Evolutionary conservation across 2,888 invertebrate species (phyloP), one percentile per base, ranked within the genome.

Genomic region (Ormyrus labotus): DNA sequence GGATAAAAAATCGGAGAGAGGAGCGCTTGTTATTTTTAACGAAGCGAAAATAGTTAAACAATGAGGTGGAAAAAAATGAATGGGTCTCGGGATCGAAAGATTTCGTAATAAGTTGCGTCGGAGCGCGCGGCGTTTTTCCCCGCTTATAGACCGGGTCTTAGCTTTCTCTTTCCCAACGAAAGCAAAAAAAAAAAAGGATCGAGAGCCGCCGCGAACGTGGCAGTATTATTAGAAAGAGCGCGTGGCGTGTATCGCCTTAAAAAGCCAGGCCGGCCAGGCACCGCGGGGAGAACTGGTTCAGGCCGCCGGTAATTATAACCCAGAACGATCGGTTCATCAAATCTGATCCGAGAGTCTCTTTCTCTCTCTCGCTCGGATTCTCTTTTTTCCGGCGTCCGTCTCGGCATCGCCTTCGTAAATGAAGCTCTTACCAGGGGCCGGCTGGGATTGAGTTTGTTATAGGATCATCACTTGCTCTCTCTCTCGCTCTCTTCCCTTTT

Each of bases 291-390:
- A 76, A 86, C 86, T 86, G 87, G 86, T 86, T 87, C 83, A 83
- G 83, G 1, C 81, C 82, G 76, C 83, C 82, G 85, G 85, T 89
- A 90, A 90, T 90, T 90, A 90, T 88, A 88, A 88, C 85, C 87
- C 84, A 84, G 85, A 87, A 87, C 88, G 88, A 88, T 88, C 89
- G 85, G 87, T 88, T 88, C 88, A 88, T 89, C 88, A 88, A 87
- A 88, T 86, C 67, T 58, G 67, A 81, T 70, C 74, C 72, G 80
- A 64, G 78, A 78, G 75, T 74, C 79, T 76, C 55, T 34, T 74
- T 13, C 50, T 76, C 50, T 60, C n/a, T 69, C 45, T 47, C 34
- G 55, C 34, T 45, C 55, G 51, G 51, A 11, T 19, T 53, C 53
- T 34, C 83, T 77, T 82, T 60, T 69, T 73, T 77, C 64, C 81